Conservation (phyloP, 2,113 vertebrate genomes). For the Saguinus imperator region DNA sequence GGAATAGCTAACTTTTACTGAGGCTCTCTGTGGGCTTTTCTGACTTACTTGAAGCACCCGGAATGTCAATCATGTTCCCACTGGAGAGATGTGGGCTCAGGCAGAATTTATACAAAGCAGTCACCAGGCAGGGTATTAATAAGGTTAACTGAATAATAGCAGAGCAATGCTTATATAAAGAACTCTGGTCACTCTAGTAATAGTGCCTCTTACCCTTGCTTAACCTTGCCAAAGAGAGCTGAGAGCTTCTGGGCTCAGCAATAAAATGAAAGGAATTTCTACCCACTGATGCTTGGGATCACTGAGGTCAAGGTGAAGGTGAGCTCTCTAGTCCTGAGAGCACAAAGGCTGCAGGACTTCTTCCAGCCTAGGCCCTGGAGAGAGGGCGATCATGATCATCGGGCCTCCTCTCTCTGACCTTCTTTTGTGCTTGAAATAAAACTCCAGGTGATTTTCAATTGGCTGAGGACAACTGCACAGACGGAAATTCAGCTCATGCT, state of each 20-base stretch:
- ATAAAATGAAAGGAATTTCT: background rate
- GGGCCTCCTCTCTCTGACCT: background rate
- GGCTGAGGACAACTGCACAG: background rate
- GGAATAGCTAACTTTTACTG: background rate
- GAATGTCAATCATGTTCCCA: no score
- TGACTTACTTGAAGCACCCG: background rate
- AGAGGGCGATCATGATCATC: background rate
- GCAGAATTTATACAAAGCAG: background rate
- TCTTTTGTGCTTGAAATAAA: conserved; percentile 20
- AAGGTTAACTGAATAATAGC: background rate
- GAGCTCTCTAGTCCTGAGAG: background rate
- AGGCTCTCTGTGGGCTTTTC: background rate
- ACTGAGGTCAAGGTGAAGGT: background rate
- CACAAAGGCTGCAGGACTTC: background rate
- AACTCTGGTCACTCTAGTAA: background rate
- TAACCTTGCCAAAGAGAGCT: background rate
- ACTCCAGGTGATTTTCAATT: conserved; percentile 30
- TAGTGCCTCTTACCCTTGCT: background rate
- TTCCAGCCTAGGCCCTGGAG: background rate
- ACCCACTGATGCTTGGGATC: background rate
- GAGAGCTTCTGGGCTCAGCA: background rate
- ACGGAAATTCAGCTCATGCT: background rate
- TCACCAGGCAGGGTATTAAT: background rate
- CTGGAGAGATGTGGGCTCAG: background rate
- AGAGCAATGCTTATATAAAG: background rate